Evolutionary conservation across 2,888 invertebrate genomes (phyloP), one percentile per base, ranked within the genome.

Genomic region (Macaria liturata): DNA sequence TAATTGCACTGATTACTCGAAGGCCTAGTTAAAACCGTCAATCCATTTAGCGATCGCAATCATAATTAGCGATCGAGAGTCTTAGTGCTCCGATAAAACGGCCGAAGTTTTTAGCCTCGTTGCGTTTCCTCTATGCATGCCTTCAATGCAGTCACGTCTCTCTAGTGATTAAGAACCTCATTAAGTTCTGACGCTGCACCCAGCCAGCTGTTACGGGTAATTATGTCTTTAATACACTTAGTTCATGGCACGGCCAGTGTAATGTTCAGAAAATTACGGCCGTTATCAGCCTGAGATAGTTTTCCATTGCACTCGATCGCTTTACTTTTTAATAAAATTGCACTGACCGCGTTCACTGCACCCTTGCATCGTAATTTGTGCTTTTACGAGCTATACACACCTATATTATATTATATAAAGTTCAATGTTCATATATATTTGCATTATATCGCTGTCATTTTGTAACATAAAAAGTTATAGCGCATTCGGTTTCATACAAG

Each of bases 131-230:
- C 45, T 32, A 8, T 49, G 37, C 43, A 34, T 9, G 5, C 4
- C 9, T 5, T n/a, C 45, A 32, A 8, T 49, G 43, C 51, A 47
- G 20, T 9, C 47, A 39, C 31, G 43, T 44, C 37, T 56, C n/a
- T 47, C 43, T 50, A 42, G 49, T 49, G 42, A 58, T 49, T 49
- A 58, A 58, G 58, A 58, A 49, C 46, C 49, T 56, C 49, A 56
- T 60, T 56, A 56, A 54, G 46, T 30, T 9, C 45, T 49, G 46
- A 46, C 58, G 53, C 46, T 54, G 49, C 58, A 53, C 49, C 47
- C 32, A 31, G 43, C 39, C 4, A 39, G 44, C 46, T 43, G 46
- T 46, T 49, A 50, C 46, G 32, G 49, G 42, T 54, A 54, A 58
- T 58, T 58, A 57, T 54, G 54, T 20, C 49, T 49, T 46, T 39